Percentiles rank a stretch among this genome's conserved stretches.
phyloP scores from a whole-genome alignment of 2,797 vertebrate genomes.

The Paedocypris micromegethes region DNA sequence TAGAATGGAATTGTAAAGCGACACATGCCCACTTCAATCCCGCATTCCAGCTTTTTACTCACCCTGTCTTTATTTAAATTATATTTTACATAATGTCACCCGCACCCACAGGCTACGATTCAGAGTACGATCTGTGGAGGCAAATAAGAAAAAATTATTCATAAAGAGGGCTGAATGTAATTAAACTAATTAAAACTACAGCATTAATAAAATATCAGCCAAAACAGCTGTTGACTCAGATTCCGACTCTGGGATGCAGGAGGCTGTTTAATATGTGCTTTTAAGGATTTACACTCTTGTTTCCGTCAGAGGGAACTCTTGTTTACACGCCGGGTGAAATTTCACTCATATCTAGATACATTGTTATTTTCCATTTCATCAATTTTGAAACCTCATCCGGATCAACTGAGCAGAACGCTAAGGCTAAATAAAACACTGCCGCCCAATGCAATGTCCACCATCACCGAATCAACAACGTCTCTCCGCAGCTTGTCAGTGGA shows the following conservation, averaged over 20 bases:
- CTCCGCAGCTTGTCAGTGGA: conserved; percentile 36
- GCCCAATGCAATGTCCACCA: conserved; percentile 17
- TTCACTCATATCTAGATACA: conserved; percentile 27
- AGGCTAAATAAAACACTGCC: conserved; percentile 5
- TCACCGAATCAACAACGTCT: conserved; percentile 26
- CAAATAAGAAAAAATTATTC: conserved; percentile 69
- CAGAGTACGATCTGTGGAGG: conserved; percentile 60
- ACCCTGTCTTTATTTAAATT: conserved; percentile 20
- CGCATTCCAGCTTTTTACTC: not conserved
- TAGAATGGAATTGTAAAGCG: not conserved
- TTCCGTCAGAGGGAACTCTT: not conserved
- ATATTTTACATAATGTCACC: conserved; percentile 18
- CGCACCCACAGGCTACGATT: conserved; percentile 19
- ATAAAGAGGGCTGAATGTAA: conserved; percentile 71
- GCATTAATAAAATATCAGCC: conserved; percentile 80
- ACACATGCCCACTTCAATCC: not conserved
- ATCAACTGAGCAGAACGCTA: not conserved
- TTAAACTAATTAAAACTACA: conserved; percentile 80
- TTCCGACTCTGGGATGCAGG: conserved; percentile 61
- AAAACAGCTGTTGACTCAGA: conserved; percentile 74
- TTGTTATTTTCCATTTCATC: too few relatives aligned
- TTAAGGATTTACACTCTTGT: conserved; percentile 57
- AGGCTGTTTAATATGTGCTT: conserved; percentile 68
- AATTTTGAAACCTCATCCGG: too few relatives aligned
- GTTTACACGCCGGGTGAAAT: not conserved